Conservation (phyloP, 2,113 vertebrate genomes). For the Esox niger region DNA sequence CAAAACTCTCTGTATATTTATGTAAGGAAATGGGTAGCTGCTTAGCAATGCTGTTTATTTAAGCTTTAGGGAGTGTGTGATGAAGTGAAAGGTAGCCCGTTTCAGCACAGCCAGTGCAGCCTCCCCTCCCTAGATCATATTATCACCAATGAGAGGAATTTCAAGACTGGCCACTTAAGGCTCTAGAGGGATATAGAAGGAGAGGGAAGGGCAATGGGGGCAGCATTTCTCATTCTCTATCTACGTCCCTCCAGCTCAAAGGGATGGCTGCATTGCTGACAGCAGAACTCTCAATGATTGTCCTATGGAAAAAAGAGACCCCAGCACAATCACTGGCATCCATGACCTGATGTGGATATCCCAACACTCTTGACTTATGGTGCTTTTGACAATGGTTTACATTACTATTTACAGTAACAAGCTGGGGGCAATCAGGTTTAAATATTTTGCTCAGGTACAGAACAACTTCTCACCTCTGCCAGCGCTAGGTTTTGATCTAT, state of each 20-base stretch:
- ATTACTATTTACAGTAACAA: too few species aligned
- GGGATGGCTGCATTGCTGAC: not conserved
- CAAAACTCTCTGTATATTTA: constrained; percentile 59
- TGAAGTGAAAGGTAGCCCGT: constrained; percentile 36
- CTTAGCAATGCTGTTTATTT: constrained; percentile 70
- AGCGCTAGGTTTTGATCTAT: too few species aligned
- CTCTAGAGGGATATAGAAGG: constrained; percentile 32
- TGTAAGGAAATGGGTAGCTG: constrained; percentile 66
- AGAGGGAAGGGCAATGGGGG: constrained; percentile 14
- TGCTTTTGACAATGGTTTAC: too few species aligned
- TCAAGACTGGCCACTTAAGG: constrained; percentile 53
- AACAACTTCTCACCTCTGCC: too few species aligned
- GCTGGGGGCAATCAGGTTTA: too few species aligned
- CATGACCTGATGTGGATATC: too few species aligned
- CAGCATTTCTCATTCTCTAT: not conserved
- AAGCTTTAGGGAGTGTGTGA: constrained; percentile 58
- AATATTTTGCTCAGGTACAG: too few species aligned
- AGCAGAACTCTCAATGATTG: not conserved
- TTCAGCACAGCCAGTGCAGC: constrained; percentile 20
- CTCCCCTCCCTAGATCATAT: constrained; percentile 52
- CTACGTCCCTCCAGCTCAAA: not conserved
- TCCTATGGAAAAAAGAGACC: not conserved
- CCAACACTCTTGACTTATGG: too few species aligned
- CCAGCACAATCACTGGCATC: too few species aligned
- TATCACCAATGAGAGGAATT: constrained; percentile 75